Percentiles rank a stretch among this genome's conserved stretches.
Evolutionary conservation across 2,113 vertebrate species (phyloP).

Genomic region (Laticauda laticaudata): DNA sequence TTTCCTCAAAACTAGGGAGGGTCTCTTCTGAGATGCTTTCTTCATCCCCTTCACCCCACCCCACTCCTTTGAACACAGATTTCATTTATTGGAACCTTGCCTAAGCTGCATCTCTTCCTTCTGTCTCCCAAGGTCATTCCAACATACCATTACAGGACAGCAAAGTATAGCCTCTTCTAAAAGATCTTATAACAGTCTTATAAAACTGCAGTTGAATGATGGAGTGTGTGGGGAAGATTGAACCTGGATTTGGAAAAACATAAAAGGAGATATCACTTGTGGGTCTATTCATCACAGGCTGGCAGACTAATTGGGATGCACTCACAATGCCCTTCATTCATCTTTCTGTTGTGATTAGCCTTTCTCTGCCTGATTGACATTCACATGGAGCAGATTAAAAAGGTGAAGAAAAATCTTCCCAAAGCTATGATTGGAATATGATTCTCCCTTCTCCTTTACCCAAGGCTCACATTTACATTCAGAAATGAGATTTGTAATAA

Average conservation of each 20-base stretch:
- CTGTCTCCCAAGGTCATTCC: neutral
- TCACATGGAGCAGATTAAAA: slow-evolving; percentile 45
- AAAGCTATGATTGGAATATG: slow-evolving; percentile 34
- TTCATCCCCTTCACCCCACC: neutral
- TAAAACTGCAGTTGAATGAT: neutral
- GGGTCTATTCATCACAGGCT: slow-evolving; percentile 36
- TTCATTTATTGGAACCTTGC: neutral
- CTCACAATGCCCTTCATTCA: slow-evolving; percentile 25
- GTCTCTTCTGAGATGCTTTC: neutral
- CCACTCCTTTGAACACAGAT: neutral
- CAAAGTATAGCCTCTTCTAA: slow-evolving; percentile 29
- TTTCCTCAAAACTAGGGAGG: neutral
- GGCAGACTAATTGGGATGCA: slow-evolving; percentile 22
- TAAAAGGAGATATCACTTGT: slow-evolving; percentile 27
- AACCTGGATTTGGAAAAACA: slow-evolving; percentile 28
- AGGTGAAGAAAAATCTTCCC: neutral
- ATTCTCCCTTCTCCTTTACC: slow-evolving; percentile 33
- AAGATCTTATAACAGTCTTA: neutral
- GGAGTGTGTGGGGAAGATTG: slow-evolving; percentile 1
- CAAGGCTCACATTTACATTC: slow-evolving; percentile 49
- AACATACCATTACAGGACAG: neutral
- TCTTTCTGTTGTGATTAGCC: slow-evolving; percentile 29
- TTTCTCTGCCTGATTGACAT: slow-evolving; percentile 50
- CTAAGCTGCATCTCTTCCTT: neutral
- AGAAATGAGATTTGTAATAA: neutral